These are phyloP conservation scores for Mandrillus leucophaeus DNA, from an alignment of 2,113 vertebrate genomes.

Conservation along the genomic window DNA sequence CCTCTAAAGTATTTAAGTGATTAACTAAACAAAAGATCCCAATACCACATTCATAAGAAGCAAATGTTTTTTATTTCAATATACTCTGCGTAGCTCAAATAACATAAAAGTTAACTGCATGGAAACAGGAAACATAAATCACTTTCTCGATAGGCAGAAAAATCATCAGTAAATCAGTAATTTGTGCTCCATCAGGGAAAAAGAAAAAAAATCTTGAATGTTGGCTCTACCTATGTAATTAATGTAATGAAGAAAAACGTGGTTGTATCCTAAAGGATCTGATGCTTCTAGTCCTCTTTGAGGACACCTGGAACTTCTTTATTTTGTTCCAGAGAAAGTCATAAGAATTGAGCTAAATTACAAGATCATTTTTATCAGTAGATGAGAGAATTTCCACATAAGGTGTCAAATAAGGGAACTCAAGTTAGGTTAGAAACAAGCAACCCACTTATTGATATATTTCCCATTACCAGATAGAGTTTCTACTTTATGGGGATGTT, in stretches of 20 bases:
- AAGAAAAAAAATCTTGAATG: background rate
- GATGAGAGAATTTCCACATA: background rate
- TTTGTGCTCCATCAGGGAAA: background rate
- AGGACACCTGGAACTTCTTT: background rate
- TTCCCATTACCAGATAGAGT: background rate
- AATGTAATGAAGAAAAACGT: slow-evolving; percentile 6
- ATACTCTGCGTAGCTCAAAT: background rate
- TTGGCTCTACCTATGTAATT: background rate
- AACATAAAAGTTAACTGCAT: background rate
- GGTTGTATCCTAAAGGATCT: background rate
- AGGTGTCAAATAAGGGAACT: background rate
- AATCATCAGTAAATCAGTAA: slow-evolving; percentile 4
- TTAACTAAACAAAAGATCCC: background rate
- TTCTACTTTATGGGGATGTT: background rate
- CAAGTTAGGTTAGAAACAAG: background rate
- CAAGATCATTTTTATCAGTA: background rate
- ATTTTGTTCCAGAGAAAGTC: background rate
- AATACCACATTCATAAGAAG: background rate
- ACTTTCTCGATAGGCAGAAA: background rate
- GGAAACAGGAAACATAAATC: background rate
- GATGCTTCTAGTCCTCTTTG: background rate
- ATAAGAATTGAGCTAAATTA: background rate
- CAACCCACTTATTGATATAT: background rate
- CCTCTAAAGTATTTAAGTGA: background rate
- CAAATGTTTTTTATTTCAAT: slow-evolving; percentile 3